Conservation (phyloP, 2,113 vertebrate species). For the Calidris pygmaea region DNA sequence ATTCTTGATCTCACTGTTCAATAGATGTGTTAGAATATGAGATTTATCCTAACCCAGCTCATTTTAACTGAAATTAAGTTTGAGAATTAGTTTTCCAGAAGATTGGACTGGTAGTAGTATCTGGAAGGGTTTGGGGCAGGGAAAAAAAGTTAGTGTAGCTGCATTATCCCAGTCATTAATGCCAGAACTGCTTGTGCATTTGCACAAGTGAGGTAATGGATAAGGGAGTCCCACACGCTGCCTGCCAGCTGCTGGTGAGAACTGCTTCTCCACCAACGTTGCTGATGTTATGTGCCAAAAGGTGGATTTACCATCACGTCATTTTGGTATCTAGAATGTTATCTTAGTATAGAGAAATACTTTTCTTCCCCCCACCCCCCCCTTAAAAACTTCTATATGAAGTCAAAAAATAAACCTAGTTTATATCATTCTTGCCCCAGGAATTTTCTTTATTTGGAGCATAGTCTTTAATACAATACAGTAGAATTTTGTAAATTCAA, state of each 20-base stretch:
- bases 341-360: neutral
- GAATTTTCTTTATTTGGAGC: neutral
- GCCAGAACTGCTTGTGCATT: neutral
- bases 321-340: neutral
- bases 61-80: neutral
- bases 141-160: neutral
- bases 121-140: neutral
- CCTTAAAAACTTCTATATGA: neutral
- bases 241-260: neutral
- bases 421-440: neutral
- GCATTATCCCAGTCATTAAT: neutral
- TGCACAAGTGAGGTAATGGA: neutral
- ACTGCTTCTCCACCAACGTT: rapidly evolving
- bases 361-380: too few species aligned
- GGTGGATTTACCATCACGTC: neutral
- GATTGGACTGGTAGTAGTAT: neutral
- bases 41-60: neutral
- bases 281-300: neutral
- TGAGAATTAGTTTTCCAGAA: neutral
- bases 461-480: neutral
- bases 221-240: neutral
- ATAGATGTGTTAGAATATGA: rapidly evolving
- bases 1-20: neutral
- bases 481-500: neutral
- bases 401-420: neutral